Conservation (phyloP, 2,888 invertebrate species). For the Eupithecia tripunctaria region DNA sequence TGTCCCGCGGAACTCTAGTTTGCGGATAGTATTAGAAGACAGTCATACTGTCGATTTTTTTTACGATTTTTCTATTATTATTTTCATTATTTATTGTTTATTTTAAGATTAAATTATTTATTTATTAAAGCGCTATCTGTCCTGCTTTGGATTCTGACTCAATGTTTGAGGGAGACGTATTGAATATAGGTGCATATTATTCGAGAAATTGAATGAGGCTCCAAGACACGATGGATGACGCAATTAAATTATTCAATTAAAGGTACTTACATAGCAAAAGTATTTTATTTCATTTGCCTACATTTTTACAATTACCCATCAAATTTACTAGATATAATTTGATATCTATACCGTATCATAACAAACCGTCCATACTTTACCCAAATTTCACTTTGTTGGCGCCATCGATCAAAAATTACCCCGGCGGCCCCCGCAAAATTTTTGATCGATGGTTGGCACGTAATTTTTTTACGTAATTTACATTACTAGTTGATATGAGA, state of each 20-base stretch:
- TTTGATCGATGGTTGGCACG: too few species aligned
- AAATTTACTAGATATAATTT: too few species aligned
- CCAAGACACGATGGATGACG: conserved; percentile 55
- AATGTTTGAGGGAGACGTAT: conserved; percentile 74
- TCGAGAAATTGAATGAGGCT: conserved; percentile 74
- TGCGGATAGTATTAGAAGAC: conserved; percentile 63
- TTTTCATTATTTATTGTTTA: conserved; percentile 49
- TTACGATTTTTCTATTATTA: conserved; percentile 56
- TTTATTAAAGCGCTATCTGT: conserved; percentile 61
- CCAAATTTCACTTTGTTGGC: too few species aligned
- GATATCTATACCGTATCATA: too few species aligned
- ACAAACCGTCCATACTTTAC: too few species aligned
- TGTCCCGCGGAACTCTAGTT: conserved; percentile 52
- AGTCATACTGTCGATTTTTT: conserved; percentile 60
- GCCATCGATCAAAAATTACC: too few species aligned
- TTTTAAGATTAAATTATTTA: conserved; percentile 68
- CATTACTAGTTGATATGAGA: too few species aligned
- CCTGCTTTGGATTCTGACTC: conserved; percentile 64
- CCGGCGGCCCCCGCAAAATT: too few species aligned
- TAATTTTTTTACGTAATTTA: too few species aligned
- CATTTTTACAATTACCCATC: too few species aligned
- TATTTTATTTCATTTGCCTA: neutral
- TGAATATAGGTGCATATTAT: conserved; percentile 80
- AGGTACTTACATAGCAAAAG: conserved; percentile 31
- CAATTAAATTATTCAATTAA: conserved; percentile 44